Evolutionary conservation across 2,113 vertebrate species (phyloP).

Genomic region (Pseudonaja textilis): DNA sequence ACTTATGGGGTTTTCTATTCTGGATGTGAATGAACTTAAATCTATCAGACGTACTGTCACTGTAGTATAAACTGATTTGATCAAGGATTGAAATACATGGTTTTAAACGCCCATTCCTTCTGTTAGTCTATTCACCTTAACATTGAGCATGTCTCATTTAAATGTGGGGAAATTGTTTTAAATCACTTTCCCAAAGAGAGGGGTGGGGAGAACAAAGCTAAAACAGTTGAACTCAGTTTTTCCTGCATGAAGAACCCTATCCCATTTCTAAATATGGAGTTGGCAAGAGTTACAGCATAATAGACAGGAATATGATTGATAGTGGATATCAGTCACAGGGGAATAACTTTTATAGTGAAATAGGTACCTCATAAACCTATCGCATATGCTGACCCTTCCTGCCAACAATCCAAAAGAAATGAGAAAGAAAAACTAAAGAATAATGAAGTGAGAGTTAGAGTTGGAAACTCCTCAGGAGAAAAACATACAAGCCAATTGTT

Average conservation of each 20-base stretch:
- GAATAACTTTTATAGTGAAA: slow-evolving; percentile 10
- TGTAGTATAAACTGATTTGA: background rate
- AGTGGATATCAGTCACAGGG: background rate
- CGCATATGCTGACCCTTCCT: background rate
- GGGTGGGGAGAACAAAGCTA: background rate
- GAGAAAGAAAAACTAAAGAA: background rate
- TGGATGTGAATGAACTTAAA: background rate
- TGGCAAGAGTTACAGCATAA: background rate
- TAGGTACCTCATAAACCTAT: background rate
- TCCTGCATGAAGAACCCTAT: background rate
- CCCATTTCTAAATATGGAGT: background rate
- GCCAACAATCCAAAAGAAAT: slow-evolving; percentile 11
- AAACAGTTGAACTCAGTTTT: background rate
- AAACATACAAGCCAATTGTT: background rate
- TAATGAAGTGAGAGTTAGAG: background rate
- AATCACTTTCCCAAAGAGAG: background rate
- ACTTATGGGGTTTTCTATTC: background rate
- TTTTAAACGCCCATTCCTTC: background rate
- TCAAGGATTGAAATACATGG: background rate
- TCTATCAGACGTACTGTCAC: background rate
- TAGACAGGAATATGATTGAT: slow-evolving; percentile 11
- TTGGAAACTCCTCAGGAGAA: rapidly evolving
- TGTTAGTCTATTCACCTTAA: background rate
- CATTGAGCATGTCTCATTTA: background rate
- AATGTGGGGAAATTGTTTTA: background rate